Base-by-base conservation (phyloP, 2,797 vertebrate species). In the Sebastes umbrosus region DNA sequence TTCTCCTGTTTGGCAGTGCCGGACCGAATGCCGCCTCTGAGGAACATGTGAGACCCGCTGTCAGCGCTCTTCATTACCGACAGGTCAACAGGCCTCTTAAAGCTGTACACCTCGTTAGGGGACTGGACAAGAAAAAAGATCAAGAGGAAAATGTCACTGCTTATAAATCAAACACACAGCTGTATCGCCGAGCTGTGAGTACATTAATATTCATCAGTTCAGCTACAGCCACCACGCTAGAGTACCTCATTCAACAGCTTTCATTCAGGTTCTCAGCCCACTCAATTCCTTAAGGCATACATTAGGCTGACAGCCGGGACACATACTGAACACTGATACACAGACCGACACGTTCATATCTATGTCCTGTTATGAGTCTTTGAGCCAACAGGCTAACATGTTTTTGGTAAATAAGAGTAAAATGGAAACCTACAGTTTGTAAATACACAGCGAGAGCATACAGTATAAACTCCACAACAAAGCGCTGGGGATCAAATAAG, bases 31-130 rank as follows among this genome's bases (percentile, higher is more conserved):
- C 90, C 87, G n/a, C 96, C 95, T 57, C 96, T 96, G 62, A 97
- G 96, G 80, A 97, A 94, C 18, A 31, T 43, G 50, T 95, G 77
- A 71, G 78, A 54, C 1, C 88, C 93, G 1, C 90, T 46, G 43
- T 96, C 96, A 31, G 91, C 84, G 34, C 84, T 82, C 22, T 22
- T 90, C 75, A 90, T 85, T 22, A 24, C 86, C 4, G 93, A 93
- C 57, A 98, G 88, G 52, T 96, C 87, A 0, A 93, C 92, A 1
- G 88, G 90, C 86, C 98, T 97, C 84, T 92, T 96, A 90, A 97
- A 99, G 93, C 95, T 97, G 90, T 99, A 98, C 46, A 99, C 97
- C 94, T 99, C 98, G 84, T 95, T 98, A 57, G 98, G 96, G 55
- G 98, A 99, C 99, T 99, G 88, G n/a, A 78, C 73, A 62, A 80